Evolutionary conservation across 2,797 vertebrate genomes (phyloP), one percentile per base, ranked within the genome.

Genomic region (Macropus fuliginosus): DNA sequence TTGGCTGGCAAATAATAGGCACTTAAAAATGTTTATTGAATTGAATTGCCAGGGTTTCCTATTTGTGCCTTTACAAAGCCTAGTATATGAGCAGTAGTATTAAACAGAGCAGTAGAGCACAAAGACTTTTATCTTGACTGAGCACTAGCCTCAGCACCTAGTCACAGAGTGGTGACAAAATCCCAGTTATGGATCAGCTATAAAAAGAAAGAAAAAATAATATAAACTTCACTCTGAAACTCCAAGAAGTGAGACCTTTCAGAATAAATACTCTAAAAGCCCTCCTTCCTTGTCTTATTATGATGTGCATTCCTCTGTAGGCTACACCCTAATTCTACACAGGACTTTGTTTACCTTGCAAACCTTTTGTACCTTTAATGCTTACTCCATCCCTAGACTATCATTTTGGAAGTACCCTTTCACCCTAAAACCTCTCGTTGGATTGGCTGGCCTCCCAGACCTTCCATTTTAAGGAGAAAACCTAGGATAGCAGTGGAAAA

Each of bases 141-240:
- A 94, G 81, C 28, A 6, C 40, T 18, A 50, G 28, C 21, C 40
- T 46, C 59, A 55, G 46, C 46, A 93, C 2, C n/a, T 54, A 40
- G 31, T 90, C 50, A 62, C 27, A 40, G 59, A 92, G 24, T 56
- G 92, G 46, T 96, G 92, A 62, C 91, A 74, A 95, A 97, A 94
- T 56, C 94, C 29, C 94, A 92, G 56, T 50, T 81, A 81, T 46
- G 40, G 40, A 11, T 81, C 74, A 81, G 93, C 92, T 1, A 34
- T 96, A 31, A 0, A 87, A 96, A 24, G 31, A 95, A 96, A 97
- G 94, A 81, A 81, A 50, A 96, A 94, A 46, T 91, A 92, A 55
- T 28, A 96, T 0, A 0, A 55, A n/a, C 54, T 90, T 55, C 18
- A 12, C 62, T 2, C 92, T 40, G 55, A 46, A 55, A 54, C 34